Percentiles rank a stretch among this genome's conserved stretches.
Evolutionary conservation across 23 tunicate genomes (phyloP).

Genomic region (Aplidium turbinatum): DNA sequence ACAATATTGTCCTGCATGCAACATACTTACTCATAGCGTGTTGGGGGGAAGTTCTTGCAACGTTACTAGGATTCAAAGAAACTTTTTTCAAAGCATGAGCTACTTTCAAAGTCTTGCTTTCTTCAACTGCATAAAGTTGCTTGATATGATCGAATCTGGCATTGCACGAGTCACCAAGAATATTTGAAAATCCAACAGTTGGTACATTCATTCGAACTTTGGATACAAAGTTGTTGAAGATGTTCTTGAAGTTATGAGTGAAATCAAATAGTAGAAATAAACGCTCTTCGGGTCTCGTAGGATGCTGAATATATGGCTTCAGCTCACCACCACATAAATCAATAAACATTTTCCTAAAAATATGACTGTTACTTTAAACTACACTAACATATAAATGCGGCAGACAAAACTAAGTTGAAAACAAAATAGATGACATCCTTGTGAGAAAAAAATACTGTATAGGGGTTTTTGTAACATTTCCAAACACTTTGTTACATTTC

Average conservation of each 20-base stretch:
- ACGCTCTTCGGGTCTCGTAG: constrained; percentile 12
- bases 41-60: constrained; percentile 13
- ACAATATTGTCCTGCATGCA: no score
- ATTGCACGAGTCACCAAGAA: constrained; percentile 24
- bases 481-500: no score
- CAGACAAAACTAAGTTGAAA: no score
- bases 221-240: constrained; percentile 11
- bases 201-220: constrained; percentile 20
- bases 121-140: constrained; percentile 23
- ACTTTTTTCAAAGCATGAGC: constrained; percentile 23
- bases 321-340: constrained; percentile 22
- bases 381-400: no score
- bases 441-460: no score
- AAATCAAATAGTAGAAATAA: constrained; percentile 21
- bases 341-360: constrained; percentile 21
- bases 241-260: constrained; percentile 21
- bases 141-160: constrained; percentile 24
- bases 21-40: constrained; percentile 8
- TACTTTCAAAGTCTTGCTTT: constrained; percentile 14
- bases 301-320: constrained; percentile 2
- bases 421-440: no score
- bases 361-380: no score
- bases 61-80: constrained; percentile 8
- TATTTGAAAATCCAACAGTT: constrained; percentile 8
- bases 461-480: no score